Base-by-base conservation (phyloP, 1,140 invertebrate species). In the Triops longicaudatus region DNA sequence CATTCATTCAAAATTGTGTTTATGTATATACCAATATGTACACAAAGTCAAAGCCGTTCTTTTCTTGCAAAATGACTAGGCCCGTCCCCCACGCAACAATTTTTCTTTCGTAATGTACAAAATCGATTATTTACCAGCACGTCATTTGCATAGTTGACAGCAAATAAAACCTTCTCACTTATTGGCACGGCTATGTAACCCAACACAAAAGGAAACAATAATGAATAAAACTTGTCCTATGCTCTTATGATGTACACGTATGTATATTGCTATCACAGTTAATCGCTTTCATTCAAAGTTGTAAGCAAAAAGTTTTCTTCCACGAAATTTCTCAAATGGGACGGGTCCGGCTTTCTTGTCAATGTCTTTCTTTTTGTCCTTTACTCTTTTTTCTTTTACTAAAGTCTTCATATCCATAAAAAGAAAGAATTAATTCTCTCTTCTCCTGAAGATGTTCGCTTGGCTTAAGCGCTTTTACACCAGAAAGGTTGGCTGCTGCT, bases 241-340 rank as follows among this genome's bases (percentile, higher is more conserved):
- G 50, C 50, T 63, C 22, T 63, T 63, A 63, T n/a, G 50, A 63
- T 63, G 50, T 63, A 63, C 50, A 63, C 50, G 50, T 63, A 63
- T 63, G 14, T 63, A 63, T 63, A 63, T 63, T 63, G 50, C 50
- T 63, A 63, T 63, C 50, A 63, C 50, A 63, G 50, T 63, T 63
- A 63, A 63, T 63, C 50, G 50, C 50, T 63, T 63, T 22, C 50
- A 63, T 14, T 63, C 50, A 63, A 63, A 63, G 22, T 63, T 22
- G 14, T 22, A 63, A 63, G 50, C 50, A 63, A 63, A 63, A 63
- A 63, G 50, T 22, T 63, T 63, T 14, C 50, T 63, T 22, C 17
- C 6, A n/a, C 7, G 14, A 17, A 63, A 63, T 17, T 63, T 63
- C 50, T 63, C 14, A 63, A 12, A 63, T 63, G 50, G 50, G 50